Evolutionary conservation across 1,140 invertebrate genomes (phyloP).

Genomic region (Pteromalus puparum): DNA sequence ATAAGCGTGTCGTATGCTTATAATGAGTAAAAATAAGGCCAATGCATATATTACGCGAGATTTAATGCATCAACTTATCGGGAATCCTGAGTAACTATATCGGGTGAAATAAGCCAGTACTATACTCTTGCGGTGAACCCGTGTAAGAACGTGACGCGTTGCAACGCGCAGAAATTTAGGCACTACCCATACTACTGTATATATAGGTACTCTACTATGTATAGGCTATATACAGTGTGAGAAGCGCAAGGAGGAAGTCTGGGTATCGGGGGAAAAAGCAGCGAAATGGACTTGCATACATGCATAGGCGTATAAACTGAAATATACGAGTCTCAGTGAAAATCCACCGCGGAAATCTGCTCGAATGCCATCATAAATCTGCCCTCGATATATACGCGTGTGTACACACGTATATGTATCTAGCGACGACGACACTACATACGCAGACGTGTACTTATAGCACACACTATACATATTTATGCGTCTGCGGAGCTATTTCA

Average conservation of each 20-base stretch:
- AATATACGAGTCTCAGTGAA: constrained; percentile 37
- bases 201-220: background rate
- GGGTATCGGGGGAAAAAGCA: background rate
- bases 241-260: background rate
- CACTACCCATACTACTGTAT: background rate
- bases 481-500: background rate
- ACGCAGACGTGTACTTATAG: background rate
- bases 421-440: background rate
- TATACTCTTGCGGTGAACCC: background rate
- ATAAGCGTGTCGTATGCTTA: too few relatives aligned
- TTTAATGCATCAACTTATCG: constrained; percentile 8
- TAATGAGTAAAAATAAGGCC: too few relatives aligned
- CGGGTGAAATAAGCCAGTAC: background rate
- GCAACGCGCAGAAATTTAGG: background rate
- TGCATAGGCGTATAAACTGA: background rate
- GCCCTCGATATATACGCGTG: background rate
- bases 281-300: background rate
- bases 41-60: too few relatives aligned
- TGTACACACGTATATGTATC: background rate
- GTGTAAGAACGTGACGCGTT: background rate
- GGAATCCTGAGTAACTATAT: background rate
- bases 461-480: constrained; percentile 14
- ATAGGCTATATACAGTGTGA: background rate
- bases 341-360: constrained; percentile 31
- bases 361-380: constrained; percentile 38